Evolutionary conservation across 1,140 invertebrate species (phyloP).

Genomic region (Drosophila willistoni): DNA sequence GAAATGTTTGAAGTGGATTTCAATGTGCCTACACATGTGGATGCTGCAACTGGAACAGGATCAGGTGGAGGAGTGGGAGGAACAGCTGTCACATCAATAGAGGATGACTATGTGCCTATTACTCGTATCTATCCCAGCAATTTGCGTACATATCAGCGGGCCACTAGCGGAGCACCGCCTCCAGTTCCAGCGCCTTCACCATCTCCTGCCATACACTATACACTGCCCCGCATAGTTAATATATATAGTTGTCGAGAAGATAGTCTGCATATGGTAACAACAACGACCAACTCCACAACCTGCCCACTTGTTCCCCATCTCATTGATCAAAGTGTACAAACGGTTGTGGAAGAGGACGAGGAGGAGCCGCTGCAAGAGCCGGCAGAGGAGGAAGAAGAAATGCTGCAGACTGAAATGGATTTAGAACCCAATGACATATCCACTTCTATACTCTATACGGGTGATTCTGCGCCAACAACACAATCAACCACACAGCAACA

Average conservation of each 20-base stretch:
- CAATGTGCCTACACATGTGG: conserved; percentile 66
- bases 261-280: conserved; percentile 60
- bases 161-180: conserved; percentile 29
- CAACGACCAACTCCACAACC: background rate
- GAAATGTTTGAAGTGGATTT: conserved; percentile 69
- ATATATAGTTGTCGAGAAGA: conserved; percentile 65
- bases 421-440: conserved; percentile 3
- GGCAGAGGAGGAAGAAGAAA: conserved; percentile 13
- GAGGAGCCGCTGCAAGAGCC: conserved; percentile 16
- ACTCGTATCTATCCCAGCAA: conserved; percentile 68
- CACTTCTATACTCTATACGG: conserved; percentile 5
- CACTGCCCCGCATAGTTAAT: conserved; percentile 65
- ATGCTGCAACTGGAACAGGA: conserved; percentile 56
- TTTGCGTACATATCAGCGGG: conserved; percentile 61
- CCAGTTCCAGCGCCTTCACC: background rate
- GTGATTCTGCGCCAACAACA: background rate
- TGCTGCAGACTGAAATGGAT: background rate
- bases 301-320: conserved; percentile 50
- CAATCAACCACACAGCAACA: conserved; percentile 17
- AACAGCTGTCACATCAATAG: conserved; percentile 13
- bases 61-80: conserved; percentile 43
- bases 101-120: conserved; percentile 61
- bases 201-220: conserved; percentile 44
- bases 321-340: conserved; percentile 63
- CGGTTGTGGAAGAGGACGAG: conserved; percentile 28